Conservation (phyloP, 1,140 invertebrate species). For the Solenopsis invicta region DNA sequence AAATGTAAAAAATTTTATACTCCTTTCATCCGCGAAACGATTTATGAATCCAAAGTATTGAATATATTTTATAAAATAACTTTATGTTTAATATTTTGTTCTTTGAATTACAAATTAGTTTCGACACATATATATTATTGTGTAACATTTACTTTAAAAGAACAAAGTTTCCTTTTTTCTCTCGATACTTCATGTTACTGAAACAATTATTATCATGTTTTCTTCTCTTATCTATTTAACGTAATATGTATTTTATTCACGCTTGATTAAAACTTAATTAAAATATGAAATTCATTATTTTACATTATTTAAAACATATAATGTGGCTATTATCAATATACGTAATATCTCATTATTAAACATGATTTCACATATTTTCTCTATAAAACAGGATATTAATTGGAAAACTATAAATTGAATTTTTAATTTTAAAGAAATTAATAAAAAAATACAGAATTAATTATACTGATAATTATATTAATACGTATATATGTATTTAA, state of each 20-base stretch:
- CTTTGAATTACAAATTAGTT: too few species aligned
- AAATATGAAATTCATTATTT: conserved; percentile 15
- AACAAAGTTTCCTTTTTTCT: too few species aligned
- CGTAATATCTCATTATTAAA: background rate
- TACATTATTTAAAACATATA: background rate
- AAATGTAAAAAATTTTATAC: too few species aligned
- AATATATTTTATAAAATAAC: too few species aligned
- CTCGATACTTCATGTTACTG: too few species aligned
- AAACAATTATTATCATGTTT: background rate
- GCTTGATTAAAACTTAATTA: background rate
- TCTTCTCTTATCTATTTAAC: background rate
- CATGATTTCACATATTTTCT: background rate
- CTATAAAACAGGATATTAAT: background rate
- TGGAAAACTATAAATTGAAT: background rate
- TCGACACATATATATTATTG: too few species aligned
- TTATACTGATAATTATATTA: background rate
- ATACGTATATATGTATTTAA: too few species aligned
- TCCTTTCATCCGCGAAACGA: too few species aligned
- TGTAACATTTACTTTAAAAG: too few species aligned
- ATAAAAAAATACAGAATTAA: background rate
- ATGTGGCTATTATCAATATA: background rate
- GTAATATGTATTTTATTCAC: background rate
- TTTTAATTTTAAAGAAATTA: background rate
- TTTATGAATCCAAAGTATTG: too few species aligned
- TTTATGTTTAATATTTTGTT: too few species aligned